These are phyloP conservation scores for Archocentrus centrarchus DNA, from an alignment of 2,113 vertebrate genomes.

Conservation along the genomic window DNA sequence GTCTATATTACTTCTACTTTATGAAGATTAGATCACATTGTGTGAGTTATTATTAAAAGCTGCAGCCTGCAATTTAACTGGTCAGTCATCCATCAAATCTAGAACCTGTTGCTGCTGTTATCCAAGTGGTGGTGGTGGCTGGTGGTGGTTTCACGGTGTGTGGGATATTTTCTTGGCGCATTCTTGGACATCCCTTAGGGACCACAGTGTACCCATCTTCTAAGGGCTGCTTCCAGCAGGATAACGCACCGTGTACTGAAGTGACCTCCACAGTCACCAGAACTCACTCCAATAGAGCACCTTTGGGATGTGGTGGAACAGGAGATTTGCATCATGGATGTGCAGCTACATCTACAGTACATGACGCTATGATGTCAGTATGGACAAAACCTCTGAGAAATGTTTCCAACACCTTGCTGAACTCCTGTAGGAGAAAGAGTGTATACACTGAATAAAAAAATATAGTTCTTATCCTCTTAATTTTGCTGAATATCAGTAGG, in stretches of 20 bases:
- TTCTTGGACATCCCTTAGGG: background rate
- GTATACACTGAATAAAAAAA: no score
- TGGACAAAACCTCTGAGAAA: background rate
- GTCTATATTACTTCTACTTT: no score
- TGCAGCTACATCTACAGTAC: background rate
- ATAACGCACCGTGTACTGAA: background rate
- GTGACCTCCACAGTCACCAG: background rate
- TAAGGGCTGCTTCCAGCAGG: rapidly evolving
- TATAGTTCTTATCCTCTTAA: background rate
- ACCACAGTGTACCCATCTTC: background rate
- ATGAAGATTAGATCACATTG: no score
- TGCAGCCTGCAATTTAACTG: no score
- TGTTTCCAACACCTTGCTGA: background rate
- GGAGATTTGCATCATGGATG: background rate
- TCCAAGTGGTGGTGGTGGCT: no score
- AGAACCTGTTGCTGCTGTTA: no score
- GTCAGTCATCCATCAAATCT: no score
- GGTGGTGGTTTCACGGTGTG: background rate
- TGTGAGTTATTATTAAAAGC: no score
- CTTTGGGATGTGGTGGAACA: background rate
- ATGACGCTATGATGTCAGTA: background rate
- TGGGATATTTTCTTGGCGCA: background rate
- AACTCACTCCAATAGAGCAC: background rate
- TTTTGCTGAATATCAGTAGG: background rate
- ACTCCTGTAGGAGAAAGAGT: background rate